Evolutionary conservation across 2,888 invertebrate species (phyloP).

Genomic region (Drosophila rellima): DNA sequence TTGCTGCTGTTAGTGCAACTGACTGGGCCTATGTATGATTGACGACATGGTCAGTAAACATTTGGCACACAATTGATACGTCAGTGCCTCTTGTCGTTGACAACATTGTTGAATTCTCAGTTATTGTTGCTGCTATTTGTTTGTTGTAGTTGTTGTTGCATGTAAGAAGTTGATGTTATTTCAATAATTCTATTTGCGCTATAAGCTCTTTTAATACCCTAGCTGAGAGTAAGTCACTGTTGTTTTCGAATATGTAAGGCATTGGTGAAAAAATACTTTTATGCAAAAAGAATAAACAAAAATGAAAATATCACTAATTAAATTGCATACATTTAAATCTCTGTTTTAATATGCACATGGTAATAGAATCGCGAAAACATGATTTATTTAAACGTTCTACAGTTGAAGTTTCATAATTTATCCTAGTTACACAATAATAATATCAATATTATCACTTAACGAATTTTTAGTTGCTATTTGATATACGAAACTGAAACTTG

Average conservation of each 20-base stretch:
- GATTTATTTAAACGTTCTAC: too few species aligned
- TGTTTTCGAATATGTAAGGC: not conserved
- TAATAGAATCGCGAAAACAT: too few species aligned
- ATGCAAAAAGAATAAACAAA: not conserved
- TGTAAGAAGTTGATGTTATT: conserved; percentile 15
- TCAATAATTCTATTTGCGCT: conserved; percentile 22
- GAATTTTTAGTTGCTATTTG: too few species aligned
- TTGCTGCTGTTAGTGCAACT: conserved; percentile 22
- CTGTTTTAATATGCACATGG: too few species aligned
- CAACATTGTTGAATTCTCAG: conserved; percentile 68
- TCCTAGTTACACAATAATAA: not conserved
- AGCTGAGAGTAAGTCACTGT: not conserved
- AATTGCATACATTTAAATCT: too few species aligned
- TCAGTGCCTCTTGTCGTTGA: conserved; percentile 70
- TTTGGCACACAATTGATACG: conserved; percentile 83
- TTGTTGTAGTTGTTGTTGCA: conserved; percentile 17
- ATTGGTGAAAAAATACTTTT: not conserved
- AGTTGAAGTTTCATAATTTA: too few species aligned
- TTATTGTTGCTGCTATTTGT: conserved; percentile 34
- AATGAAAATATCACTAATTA: too few species aligned
- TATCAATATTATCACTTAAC: not conserved
- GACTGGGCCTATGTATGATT: conserved; percentile 26
- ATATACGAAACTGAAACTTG: too few species aligned
- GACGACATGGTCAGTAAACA: conserved; percentile 81
- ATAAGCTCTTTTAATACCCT: conserved; percentile 8